phyloP scores from a whole-genome alignment of 2,797 vertebrate genomes.

The Pterois miles region DNA sequence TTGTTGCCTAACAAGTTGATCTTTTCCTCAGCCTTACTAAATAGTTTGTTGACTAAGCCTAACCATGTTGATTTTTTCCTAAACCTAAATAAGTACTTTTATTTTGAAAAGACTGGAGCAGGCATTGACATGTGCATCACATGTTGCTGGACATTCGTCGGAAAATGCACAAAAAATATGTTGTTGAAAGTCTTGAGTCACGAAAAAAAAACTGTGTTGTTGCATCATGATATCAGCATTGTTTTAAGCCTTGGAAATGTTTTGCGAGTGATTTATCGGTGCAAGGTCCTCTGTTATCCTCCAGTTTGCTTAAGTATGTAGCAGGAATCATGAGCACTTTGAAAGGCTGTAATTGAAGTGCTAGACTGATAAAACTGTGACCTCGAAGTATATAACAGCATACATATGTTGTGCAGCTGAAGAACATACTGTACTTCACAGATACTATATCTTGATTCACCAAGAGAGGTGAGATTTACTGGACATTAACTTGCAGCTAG shows the following conservation, averaged over 20 bases:
- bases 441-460: background rate
- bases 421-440: background rate
- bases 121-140: too few species aligned
- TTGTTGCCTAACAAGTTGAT: too few species aligned
- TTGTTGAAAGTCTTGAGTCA: too few species aligned
- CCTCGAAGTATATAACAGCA: background rate
- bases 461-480: background rate
- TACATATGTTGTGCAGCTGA: background rate
- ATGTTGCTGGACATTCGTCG: too few species aligned
- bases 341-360: background rate
- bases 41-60: too few species aligned
- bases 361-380: background rate
- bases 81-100: too few species aligned
- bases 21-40: too few species aligned
- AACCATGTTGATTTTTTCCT: too few species aligned
- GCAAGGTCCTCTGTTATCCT: slow-evolving; percentile 19
- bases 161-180: too few species aligned
- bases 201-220: too few species aligned
- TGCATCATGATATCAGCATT: slow-evolving; percentile 51
- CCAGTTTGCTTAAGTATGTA: slow-evolving; percentile 2
- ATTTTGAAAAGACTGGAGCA: too few species aligned
- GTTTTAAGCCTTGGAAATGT: slow-evolving; percentile 30
- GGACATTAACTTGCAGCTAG: background rate
- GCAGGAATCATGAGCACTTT: slow-evolving; percentile 1
- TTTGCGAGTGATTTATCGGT: slow-evolving; percentile 12